Base-by-base conservation (phyloP, 2,113 vertebrate species). In the Menura novaehollandiae region DNA sequence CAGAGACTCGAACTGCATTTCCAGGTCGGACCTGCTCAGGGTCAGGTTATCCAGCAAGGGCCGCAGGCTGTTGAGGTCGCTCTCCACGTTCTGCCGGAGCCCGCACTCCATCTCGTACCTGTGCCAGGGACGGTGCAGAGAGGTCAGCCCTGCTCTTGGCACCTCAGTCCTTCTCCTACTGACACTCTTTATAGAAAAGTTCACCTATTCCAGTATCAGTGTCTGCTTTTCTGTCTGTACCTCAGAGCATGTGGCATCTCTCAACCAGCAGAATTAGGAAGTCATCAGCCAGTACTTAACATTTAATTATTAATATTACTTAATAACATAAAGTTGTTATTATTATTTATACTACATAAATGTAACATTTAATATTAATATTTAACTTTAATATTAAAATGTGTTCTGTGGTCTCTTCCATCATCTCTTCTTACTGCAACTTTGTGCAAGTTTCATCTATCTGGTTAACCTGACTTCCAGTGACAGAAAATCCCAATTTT, bases 1-100 rank as follows among this genome's bases (percentile, higher is more conserved):
- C 58, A 99, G 98, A 72, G 98, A 98, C 94, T 99, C 99, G 87
- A 99, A 98, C 53, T 99, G 98, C 66, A 98, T 98, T 71, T 98
- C 97, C 91, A 99, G 98, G 59, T 98, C 98, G 0, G 97, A 79
- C 69, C 95, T 99, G 85, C 93, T 91, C 44, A 99, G 97, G 41
- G 99, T 98, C 97, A 99, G 98, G 23, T 98, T 98, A 0, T 99
- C 98, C 98, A 99, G 96, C 33, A 99, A 91, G 82, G 98, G 98
- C 60, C 96, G 93, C 95, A 99, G 92, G 49, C 98, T 98, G 0
- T 89, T 77, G 20, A 99, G 98, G 96, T 99, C 99, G 0, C 89
- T 58, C 95, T 99, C 99, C 91, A 99, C 98, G 0, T 98, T 98
- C 98, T 98, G 98, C 47, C 98, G 94, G 77, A 99, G 80, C 2